Evolutionary conservation across 1,140 invertebrate species (phyloP).

Genomic region (Drosophila seguyi): DNA sequence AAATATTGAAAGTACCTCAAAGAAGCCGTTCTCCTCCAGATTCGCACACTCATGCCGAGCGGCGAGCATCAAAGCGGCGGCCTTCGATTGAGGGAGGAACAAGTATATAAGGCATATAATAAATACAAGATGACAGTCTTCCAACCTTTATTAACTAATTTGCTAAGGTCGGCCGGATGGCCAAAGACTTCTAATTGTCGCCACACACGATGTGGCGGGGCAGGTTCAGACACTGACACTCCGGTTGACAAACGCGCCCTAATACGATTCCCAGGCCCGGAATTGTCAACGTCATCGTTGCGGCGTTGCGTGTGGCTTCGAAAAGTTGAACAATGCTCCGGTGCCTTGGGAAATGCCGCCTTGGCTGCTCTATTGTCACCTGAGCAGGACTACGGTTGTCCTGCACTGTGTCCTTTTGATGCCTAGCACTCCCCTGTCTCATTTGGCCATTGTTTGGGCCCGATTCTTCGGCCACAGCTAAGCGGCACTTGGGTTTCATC

Average conservation of each 20-base stretch:
- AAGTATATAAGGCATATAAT: constrained; percentile 30
- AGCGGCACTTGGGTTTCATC: constrained; percentile 31
- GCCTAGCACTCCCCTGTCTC: constrained; percentile 2
- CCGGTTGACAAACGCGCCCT: constrained; percentile 40
- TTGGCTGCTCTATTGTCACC: constrained; percentile 62
- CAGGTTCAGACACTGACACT: not conserved
- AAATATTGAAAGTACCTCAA: constrained; percentile 69
- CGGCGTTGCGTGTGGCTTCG: constrained; percentile 62
- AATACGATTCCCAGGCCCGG: constrained; percentile 64
- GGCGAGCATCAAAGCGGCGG: constrained; percentile 48
- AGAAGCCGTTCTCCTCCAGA: constrained; percentile 45
- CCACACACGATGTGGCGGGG: constrained; percentile 57
- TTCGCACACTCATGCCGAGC: constrained; percentile 77
- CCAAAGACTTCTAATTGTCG: constrained; percentile 73
- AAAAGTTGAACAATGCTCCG: constrained; percentile 25
- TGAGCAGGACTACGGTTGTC: constrained; percentile 49
- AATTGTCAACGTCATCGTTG: constrained; percentile 68
- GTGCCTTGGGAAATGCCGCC: constrained; percentile 68
- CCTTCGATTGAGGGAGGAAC: constrained; percentile 5
- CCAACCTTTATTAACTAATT: constrained; percentile 82
- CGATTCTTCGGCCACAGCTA: constrained; percentile 13
- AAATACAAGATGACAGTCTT: constrained; percentile 64
- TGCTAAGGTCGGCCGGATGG: constrained; percentile 59
- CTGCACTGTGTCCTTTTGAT: constrained; percentile 30
- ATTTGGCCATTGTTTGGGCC: constrained; percentile 41